These are phyloP conservation scores for Erpetoichthys calabaricus DNA, from an alignment of 2,797 vertebrate species.

Conservation along the genomic window DNA sequence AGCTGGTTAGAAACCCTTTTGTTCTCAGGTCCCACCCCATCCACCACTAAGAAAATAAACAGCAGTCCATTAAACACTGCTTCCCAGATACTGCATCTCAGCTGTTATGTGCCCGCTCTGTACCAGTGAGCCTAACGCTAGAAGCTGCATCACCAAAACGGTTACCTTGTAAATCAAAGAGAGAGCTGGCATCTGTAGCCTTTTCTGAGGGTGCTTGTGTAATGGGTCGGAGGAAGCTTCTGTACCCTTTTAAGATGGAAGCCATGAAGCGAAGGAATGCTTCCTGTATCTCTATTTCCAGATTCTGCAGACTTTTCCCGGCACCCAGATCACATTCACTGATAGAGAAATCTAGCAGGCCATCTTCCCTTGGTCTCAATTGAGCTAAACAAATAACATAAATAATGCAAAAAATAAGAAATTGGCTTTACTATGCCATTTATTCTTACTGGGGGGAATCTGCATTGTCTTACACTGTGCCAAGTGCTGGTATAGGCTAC, in stretches of 20 bases:
- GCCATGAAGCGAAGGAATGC: slow-evolving; percentile 96
- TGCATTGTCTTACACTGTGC: slow-evolving; percentile 63
- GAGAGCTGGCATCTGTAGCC: slow-evolving; percentile 86
- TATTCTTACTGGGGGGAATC: too few relatives aligned
- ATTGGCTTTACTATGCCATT: too few relatives aligned
- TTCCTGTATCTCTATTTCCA: slow-evolving; percentile 96
- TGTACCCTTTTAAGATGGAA: slow-evolving; percentile 88
- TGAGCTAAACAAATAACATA: slow-evolving; percentile 55
- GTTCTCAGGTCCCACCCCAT: too few relatives aligned
- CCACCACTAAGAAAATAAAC: too few relatives aligned
- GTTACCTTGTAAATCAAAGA: slow-evolving; percentile 88
- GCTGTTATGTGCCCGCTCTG: too few relatives aligned
- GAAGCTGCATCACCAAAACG: too few relatives aligned
- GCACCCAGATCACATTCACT: slow-evolving; percentile 73
- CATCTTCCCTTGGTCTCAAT: slow-evolving; percentile 77
- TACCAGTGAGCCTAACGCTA: too few relatives aligned
- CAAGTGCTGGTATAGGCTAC: slow-evolving; percentile 79
- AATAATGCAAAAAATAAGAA: background rate
- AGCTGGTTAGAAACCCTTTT: background rate
- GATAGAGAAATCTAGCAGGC: slow-evolving; percentile 69
- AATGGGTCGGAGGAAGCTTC: slow-evolving; percentile 85
- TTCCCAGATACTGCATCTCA: too few relatives aligned
- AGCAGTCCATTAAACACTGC: too few relatives aligned
- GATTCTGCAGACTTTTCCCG: slow-evolving; percentile 71
- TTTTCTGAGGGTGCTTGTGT: slow-evolving; percentile 95